Conservation (phyloP, 2,113 vertebrate genomes). For the Orcinus orca region DNA sequence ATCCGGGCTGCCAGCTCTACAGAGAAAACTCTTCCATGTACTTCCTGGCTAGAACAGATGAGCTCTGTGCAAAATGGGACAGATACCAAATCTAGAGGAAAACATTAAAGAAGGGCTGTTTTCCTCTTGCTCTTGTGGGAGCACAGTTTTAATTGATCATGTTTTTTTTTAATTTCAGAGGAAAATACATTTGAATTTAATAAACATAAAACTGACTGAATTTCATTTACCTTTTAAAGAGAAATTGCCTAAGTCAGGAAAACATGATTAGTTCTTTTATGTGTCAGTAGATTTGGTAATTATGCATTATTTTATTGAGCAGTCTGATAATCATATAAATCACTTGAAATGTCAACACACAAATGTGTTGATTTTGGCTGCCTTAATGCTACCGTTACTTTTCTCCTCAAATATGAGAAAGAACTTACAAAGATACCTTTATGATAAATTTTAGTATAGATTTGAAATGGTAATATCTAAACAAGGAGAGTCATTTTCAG, state of each 20-base stretch:
- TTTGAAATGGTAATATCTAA: not conserved
- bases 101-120: not conserved
- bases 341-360: constrained; percentile 40
- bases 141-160: not conserved
- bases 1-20: not conserved
- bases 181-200: constrained; percentile 11
- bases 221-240: not conserved
- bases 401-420: constrained; percentile 49
- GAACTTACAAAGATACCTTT: not conserved
- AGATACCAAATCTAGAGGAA: not conserved
- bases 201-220: not conserved
- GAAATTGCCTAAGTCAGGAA: not conserved
- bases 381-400: not conserved
- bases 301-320: constrained; percentile 53
- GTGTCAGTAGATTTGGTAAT: constrained; percentile 48
- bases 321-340: constrained; percentile 61
- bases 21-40: not conserved
- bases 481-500: not conserved
- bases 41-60: not conserved
- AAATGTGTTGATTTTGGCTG: constrained; percentile 58
- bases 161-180: constrained; percentile 20
- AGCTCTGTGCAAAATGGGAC: not conserved
- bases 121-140: not conserved
- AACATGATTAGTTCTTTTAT: not conserved
- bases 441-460: not conserved